Evolutionary conservation across 2,797 vertebrate genomes (phyloP).

Genomic region (Agapornis canus): DNA sequence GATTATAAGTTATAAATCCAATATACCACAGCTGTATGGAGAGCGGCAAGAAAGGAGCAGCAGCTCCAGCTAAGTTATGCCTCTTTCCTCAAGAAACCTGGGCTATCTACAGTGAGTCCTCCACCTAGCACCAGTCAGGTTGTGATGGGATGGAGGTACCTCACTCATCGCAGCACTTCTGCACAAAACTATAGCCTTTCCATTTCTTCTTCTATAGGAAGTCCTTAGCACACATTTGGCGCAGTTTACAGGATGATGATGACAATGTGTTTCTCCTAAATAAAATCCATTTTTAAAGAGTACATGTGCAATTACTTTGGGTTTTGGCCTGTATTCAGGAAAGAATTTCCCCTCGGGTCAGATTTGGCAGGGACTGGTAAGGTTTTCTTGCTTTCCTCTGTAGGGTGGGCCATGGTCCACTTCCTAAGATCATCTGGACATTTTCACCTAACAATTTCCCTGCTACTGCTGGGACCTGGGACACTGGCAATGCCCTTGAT

Average conservation of each 20-base stretch:
- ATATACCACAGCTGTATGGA: not conserved
- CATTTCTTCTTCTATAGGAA: not conserved
- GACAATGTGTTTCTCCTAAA: conserved; percentile 72
- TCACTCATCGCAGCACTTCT: not conserved
- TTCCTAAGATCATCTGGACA: conserved; percentile 68
- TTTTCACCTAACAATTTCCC: conserved; percentile 68
- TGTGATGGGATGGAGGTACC: not conserved
- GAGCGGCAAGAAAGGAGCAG: not conserved
- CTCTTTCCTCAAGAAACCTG: not conserved
- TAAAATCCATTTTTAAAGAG: conserved; percentile 70
- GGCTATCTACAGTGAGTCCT: not conserved
- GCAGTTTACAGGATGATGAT: conserved; percentile 54
- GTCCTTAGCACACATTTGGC: conserved; percentile 28
- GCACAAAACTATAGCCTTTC: not conserved
- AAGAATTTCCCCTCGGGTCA: conserved; percentile 62
- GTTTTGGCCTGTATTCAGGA: conserved; percentile 62
- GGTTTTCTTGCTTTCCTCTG: conserved; percentile 57
- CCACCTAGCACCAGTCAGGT: not conserved
- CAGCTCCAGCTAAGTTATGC: not conserved
- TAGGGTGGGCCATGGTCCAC: conserved; percentile 66
- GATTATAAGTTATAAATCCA: not conserved
- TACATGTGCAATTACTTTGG: conserved; percentile 70
- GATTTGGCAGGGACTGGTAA: conserved; percentile 65
- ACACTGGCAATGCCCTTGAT: conserved; percentile 70
- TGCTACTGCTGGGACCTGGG: conserved; percentile 54